These are phyloP conservation scores for Streptopelia turtur DNA, from an alignment of 2,797 vertebrate genomes.

Conservation along the genomic window DNA sequence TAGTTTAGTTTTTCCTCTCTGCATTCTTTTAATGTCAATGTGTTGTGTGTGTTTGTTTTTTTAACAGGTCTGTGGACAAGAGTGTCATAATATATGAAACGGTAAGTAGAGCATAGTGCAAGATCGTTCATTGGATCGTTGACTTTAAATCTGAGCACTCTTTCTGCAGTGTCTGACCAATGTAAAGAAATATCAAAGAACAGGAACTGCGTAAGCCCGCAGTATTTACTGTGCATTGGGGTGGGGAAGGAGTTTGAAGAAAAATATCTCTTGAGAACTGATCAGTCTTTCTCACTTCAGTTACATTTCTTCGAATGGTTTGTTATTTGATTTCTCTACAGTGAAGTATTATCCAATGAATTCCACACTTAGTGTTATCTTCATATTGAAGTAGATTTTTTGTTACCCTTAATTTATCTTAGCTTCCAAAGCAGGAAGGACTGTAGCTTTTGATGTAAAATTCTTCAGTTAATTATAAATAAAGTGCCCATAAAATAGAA, in stretches of 20 bases:
- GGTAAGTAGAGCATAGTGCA: conserved; percentile 78
- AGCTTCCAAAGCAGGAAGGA: not conserved
- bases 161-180: not conserved
- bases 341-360: not conserved
- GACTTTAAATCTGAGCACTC: not conserved
- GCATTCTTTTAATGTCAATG: not conserved
- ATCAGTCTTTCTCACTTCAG: not conserved
- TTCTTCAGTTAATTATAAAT: not conserved
- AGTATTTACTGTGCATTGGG: not conserved
- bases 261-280: not conserved
- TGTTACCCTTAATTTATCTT: not conserved
- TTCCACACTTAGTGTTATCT: not conserved
- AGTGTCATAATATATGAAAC: conserved; percentile 82
- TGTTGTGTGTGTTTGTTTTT: not conserved
- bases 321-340: not conserved
- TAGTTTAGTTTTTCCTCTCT: not conserved
- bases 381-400: not conserved
- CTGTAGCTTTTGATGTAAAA: not conserved
- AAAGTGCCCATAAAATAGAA: not conserved
- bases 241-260: not conserved
- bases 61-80: conserved; percentile 90
- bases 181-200: not conserved
- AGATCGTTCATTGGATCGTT: not conserved
- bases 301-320: not conserved
- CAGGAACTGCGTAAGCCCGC: not conserved